Percentiles rank a stretch among this genome's conserved stretches.
phyloP scores from a whole-genome alignment of 1,140 invertebrate species.

The Bombus pascuorum region DNA sequence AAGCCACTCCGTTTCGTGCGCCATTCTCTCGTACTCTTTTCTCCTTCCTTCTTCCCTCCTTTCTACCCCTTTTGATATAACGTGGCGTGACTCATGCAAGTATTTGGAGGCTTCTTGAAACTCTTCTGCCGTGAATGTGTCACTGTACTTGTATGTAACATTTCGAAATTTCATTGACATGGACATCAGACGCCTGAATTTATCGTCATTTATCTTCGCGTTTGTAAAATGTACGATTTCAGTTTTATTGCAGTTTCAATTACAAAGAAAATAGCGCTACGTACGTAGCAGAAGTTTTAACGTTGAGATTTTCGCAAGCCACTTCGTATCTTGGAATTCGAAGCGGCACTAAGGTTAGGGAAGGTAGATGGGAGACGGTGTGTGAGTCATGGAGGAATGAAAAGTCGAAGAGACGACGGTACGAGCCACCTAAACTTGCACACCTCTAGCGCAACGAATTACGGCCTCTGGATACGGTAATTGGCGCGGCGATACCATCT shows the following conservation, averaged over 20 bases:
- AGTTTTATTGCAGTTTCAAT: too few relatives aligned
- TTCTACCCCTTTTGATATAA: not conserved
- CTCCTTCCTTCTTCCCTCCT: not conserved
- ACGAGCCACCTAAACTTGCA: not conserved
- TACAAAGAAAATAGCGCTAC: too few relatives aligned
- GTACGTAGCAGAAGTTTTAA: too few relatives aligned
- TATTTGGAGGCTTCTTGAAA: not conserved
- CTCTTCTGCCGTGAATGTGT: not conserved
- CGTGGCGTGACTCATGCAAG: not conserved
- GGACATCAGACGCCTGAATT: too few relatives aligned
- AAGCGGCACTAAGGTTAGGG: not conserved
- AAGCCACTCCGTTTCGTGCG: not conserved
- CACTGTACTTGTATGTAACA: not conserved
- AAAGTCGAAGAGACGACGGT: not conserved
- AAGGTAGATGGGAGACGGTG: not conserved
- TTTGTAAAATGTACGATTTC: too few relatives aligned
- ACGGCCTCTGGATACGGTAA: conserved; percentile 42
- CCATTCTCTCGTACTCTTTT: not conserved
- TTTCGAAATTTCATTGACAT: not conserved
- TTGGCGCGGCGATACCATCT: conserved; percentile 56
- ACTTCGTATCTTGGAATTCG: not conserved
- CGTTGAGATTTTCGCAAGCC: too few relatives aligned
- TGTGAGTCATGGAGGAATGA: not conserved
- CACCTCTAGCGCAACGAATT: conserved; percentile 44
- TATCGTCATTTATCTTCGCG: not conserved